Conservation (phyloP, 2,888 invertebrate genomes). For the Acronicta leporina region DNA sequence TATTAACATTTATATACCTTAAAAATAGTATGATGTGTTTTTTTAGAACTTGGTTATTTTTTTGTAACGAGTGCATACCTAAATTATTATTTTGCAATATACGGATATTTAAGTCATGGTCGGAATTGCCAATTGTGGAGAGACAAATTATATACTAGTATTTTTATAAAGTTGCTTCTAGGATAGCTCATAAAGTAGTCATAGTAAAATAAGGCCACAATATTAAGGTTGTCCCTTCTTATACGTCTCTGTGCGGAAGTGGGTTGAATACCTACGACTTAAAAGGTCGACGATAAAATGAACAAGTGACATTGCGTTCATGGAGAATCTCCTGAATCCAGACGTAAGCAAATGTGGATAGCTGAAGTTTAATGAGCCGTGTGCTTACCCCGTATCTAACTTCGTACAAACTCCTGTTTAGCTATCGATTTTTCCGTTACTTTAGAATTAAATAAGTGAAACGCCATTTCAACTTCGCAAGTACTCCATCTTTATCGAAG, state of each 20-base stretch:
- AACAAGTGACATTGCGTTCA: constrained; percentile 77
- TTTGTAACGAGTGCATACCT: neutral
- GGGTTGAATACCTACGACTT: constrained; percentile 65
- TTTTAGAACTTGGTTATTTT: neutral
- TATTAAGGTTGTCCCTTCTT: constrained; percentile 51
- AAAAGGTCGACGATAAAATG: constrained; percentile 77
- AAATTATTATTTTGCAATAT: neutral
- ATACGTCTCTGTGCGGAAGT: constrained; percentile 57
- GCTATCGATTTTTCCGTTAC: constrained; percentile 67
- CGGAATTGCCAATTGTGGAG: neutral
- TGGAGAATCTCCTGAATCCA: constrained; percentile 69
- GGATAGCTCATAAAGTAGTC: constrained; percentile 36
- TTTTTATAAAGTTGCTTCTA: constrained; percentile 30
- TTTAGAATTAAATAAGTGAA: constrained; percentile 68
- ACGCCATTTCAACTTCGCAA: constrained; percentile 59
- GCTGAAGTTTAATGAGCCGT: constrained; percentile 80
- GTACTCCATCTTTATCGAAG: constrained; percentile 49
- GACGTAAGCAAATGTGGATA: constrained; percentile 80
- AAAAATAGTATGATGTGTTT: neutral
- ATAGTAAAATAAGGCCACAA: constrained; percentile 48
- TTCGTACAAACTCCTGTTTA: constrained; percentile 69
- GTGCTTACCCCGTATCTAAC: constrained; percentile 70
- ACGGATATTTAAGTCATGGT: constrained; percentile 1
- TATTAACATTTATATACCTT: constrained; percentile 9
- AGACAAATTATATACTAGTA: constrained; percentile 6